Conservation (phyloP, 2,888 invertebrate species). For the Dryomyza anilis region DNA sequence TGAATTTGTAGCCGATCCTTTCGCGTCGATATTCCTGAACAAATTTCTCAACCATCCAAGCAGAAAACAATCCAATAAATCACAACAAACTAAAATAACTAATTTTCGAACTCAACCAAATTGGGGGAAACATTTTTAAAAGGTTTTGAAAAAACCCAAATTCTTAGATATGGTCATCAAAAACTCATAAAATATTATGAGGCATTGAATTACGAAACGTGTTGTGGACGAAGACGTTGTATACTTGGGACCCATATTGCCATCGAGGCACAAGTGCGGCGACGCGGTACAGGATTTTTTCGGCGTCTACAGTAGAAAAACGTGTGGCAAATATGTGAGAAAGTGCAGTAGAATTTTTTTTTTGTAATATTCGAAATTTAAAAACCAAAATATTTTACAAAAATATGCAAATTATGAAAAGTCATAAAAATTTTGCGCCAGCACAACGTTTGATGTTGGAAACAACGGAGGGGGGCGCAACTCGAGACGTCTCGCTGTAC, state of each 20-base stretch:
- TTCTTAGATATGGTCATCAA: slow-evolving; percentile 39
- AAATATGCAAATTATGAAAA: neutral
- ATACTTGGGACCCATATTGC: neutral
- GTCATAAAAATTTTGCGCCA: slow-evolving; percentile 1
- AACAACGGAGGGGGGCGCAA: neutral
- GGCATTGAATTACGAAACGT: slow-evolving; percentile 30
- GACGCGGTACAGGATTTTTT: neutral
- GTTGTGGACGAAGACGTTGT: neutral
- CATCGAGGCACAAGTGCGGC: neutral
- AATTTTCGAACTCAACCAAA: neutral
- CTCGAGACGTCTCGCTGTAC: no score
- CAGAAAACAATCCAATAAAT: no score
- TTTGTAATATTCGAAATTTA: no score
- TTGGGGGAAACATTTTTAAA: neutral
- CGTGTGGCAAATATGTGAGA: neutral
- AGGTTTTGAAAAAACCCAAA: neutral
- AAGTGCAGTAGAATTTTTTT: neutral
- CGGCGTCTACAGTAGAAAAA: neutral
- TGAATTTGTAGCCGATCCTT: no score
- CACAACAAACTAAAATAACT: no score
- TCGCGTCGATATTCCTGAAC: no score
- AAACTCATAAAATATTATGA: slow-evolving; percentile 39
- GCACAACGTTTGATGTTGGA: neutral
- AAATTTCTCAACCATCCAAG: no score
- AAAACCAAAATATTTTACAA: no score